Base-by-base conservation (phyloP, 2,888 invertebrate species). In the Campopleginae sp. region DNA sequence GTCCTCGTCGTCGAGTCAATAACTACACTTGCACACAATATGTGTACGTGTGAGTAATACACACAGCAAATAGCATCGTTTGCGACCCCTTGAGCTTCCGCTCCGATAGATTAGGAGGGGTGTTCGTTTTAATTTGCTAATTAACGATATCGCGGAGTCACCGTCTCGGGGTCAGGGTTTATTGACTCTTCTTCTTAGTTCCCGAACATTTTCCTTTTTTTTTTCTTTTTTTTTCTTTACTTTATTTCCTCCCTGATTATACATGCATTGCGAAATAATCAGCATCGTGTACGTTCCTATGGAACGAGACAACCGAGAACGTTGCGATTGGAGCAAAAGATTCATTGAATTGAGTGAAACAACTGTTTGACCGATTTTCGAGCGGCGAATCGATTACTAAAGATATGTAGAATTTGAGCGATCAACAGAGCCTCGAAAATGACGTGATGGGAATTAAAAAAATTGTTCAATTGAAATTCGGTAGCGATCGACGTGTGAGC, bases 41-140 rank as follows among this genome's bases (percentile, higher is more conserved):
- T 58, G n/a, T 23, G 19, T 14, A 12, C 65, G 61, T 33, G 19
- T 38, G 54, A 27, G 10, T 51, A 44, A 23, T 5, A 46, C 27
- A 51, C n/a, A 71, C 31, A 10, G 38, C 7, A 14, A 61, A 44
- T 74, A 78, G 38, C 63, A 8, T 48, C 71, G 71, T 75, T 75
- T 38, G 70, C 74, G 75, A 78, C 63, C 78, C 72, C 66, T 66
- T 65, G 79, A 79, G 79, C 79, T 80, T 80, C 79, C 79, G 68
- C 76, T 68, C 51, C 85, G 85, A 80, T 79, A 85, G 75, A 85
- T 85, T 80, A 85, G 76, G 76, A 82, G 82, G 85, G 85, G 85
- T 85, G 85, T 85, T 85, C 82, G 76, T 76, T 85, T 85, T 85
- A 85, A 85, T 85, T 85, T 82, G 82, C 85, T 85, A 85, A 85